Percentiles rank a stretch among this genome's conserved stretches.
Conservation (phyloP, 2,797 vertebrate genomes). For the Molothrus ater region DNA sequence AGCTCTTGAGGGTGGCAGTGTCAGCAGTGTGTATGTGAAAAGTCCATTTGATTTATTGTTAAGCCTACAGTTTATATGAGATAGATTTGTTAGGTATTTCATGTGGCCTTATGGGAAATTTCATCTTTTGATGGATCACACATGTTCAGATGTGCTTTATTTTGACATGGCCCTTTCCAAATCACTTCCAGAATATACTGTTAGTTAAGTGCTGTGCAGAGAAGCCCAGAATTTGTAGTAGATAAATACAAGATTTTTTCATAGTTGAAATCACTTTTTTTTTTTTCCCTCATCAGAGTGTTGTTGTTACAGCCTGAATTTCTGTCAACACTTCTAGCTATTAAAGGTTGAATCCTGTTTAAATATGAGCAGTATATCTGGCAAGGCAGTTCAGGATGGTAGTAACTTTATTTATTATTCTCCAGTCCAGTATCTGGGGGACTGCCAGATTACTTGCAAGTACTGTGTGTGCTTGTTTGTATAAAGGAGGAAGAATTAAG, state of each 20-base stretch:
- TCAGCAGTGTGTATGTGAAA: neutral
- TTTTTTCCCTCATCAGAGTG: neutral
- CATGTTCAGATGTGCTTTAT: neutral
- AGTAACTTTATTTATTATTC: neutral
- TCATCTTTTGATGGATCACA: neutral
- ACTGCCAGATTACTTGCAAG: neutral
- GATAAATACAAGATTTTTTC: neutral
- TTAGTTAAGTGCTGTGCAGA: neutral
- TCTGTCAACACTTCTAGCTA: neutral
- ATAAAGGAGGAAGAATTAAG: neutral
- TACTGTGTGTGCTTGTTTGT: neutral
- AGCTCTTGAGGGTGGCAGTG: neutral
- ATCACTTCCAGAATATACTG: neutral
- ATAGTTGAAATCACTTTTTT: neutral
- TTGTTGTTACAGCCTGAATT: slow-evolving; percentile 11
- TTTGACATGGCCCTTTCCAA: neutral
- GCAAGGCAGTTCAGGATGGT: neutral
- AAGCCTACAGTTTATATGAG: neutral
- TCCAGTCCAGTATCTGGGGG: neutral
- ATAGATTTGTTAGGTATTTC: neutral
- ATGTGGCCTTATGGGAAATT: neutral
- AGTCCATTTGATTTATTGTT: neutral
- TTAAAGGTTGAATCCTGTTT: neutral
- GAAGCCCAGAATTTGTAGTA: neutral
- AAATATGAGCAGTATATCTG: neutral